Conservation (phyloP, 2,113 vertebrate species). For the Thomomys bottae region DNA sequence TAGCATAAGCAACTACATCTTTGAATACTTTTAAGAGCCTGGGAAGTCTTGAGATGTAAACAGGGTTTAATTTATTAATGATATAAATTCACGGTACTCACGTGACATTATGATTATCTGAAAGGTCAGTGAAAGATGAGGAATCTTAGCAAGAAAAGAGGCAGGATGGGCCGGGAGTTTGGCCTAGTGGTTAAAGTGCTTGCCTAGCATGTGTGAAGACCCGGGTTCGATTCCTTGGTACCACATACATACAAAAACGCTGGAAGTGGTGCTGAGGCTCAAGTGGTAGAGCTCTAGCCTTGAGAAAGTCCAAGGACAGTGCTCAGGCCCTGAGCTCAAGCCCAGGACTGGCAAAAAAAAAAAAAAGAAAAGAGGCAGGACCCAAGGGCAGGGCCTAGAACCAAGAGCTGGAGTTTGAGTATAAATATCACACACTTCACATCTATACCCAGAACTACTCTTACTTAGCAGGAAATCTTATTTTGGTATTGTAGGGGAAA, state of each 20-base stretch:
- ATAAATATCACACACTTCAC: accelerated
- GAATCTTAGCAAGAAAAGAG: not conserved
- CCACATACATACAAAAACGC: no score
- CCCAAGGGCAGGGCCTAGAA: not conserved
- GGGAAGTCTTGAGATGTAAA: not conserved
- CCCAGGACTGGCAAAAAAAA: no score
- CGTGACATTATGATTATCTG: not conserved
- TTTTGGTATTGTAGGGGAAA: not conserved
- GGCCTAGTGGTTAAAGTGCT: no score
- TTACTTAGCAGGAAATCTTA: not conserved
- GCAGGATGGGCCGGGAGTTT: not conserved
- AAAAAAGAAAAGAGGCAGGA: not conserved
- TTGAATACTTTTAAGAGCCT: not conserved
- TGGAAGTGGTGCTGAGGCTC: no score
- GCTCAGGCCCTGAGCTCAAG: no score
- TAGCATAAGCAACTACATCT: not conserved
- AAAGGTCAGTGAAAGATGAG: not conserved
- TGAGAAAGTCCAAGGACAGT: no score
- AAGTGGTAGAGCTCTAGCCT: no score
- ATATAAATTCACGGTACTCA: not conserved
- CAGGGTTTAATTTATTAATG: not conserved
- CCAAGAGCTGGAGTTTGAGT: no score
- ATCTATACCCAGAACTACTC: not conserved
- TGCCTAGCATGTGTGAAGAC: no score
- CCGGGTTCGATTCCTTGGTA: no score